phyloP scores from a whole-genome alignment of 2,113 vertebrate genomes.

The Amazona guildingii region DNA sequence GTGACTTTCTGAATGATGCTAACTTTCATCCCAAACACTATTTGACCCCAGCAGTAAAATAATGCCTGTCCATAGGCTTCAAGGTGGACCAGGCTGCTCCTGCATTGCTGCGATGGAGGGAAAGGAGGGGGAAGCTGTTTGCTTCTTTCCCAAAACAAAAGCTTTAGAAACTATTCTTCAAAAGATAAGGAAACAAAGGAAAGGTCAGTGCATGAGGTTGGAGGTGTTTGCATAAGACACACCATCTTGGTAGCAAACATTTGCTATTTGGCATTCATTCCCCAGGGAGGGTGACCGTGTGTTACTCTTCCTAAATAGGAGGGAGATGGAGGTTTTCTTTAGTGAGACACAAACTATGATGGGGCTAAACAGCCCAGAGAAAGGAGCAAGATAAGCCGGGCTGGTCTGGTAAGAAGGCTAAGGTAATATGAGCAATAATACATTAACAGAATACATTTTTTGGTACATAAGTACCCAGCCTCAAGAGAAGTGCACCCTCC shows the following conservation, averaged over 20 bases:
- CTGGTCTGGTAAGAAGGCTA: background rate
- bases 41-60: background rate
- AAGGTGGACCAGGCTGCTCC: accelerated
- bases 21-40: background rate
- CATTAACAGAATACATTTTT: background rate
- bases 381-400: background rate
- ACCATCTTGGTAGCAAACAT: background rate
- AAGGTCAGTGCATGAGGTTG: background rate
- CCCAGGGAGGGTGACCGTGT: background rate
- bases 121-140: background rate
- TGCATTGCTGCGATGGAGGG: background rate
- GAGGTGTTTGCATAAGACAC: background rate
- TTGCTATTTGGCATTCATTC: background rate
- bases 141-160: background rate
- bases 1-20: background rate
- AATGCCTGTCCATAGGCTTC: background rate
- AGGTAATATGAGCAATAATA: background rate
- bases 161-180: background rate
- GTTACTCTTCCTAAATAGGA: background rate
- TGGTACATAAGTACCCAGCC: background rate
- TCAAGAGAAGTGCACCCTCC: background rate
- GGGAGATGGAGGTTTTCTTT: background rate
- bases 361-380: background rate
- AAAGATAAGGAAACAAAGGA: background rate
- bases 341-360: background rate